Percentiles rank a stretch among this genome's conserved stretches.
Conservation (phyloP, 2,113 vertebrate genomes). For the Varanus komodoensis region DNA sequence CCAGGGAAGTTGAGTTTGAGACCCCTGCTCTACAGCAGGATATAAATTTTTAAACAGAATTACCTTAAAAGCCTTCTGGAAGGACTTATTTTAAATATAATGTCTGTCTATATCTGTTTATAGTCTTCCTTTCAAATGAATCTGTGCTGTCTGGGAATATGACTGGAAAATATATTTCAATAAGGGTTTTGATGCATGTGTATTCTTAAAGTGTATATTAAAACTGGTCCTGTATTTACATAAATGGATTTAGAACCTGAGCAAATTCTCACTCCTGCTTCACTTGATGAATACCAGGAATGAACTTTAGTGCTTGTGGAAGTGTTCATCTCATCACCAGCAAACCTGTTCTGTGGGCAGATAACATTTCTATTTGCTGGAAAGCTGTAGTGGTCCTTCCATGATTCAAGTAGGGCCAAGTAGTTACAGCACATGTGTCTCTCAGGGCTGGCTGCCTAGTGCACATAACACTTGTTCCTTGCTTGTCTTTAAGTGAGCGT, state of each 20-base stretch:
- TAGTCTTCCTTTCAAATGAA: neutral
- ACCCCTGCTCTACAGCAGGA: neutral
- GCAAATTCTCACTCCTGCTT: too few species aligned
- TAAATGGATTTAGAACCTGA: neutral
- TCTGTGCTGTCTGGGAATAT: neutral
- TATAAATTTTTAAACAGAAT: neutral
- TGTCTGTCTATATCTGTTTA: neutral
- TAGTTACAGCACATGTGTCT: neutral
- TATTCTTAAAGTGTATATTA: neutral
- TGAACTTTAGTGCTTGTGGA: neutral
- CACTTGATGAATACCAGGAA: neutral
- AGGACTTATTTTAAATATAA: neutral
- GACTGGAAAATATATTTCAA: neutral
- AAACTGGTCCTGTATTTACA: neutral
- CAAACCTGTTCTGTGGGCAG: neutral
- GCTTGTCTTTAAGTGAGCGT: neutral
- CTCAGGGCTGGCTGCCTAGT: neutral
- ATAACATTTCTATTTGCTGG: slow-evolving; percentile 14
- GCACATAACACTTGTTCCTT: neutral
- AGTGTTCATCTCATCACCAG: neutral
- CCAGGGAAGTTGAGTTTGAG: too few species aligned
- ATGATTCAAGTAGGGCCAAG: neutral
- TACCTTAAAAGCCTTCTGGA: neutral
- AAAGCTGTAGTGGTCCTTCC: slow-evolving; percentile 22
- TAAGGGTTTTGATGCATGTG: neutral